Evolutionary conservation across 2,888 invertebrate genomes (phyloP).

Genomic region (Boloria selene): DNA sequence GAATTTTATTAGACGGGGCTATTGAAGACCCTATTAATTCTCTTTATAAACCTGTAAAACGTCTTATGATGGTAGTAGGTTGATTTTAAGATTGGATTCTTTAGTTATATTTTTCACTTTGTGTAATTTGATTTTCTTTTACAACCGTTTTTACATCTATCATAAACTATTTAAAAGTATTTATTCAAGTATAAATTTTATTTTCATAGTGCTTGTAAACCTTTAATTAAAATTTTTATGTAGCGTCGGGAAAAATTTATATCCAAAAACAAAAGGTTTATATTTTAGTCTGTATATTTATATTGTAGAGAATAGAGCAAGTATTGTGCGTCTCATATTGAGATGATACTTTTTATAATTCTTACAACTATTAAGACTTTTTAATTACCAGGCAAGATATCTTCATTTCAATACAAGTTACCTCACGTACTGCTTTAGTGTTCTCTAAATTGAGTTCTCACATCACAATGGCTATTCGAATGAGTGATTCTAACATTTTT

Average conservation of each 20-base stretch:
- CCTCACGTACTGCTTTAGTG: slow-evolving; percentile 64
- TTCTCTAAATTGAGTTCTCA: slow-evolving; percentile 80
- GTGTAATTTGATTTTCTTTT: slow-evolving; percentile 34
- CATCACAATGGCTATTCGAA: slow-evolving; percentile 75
- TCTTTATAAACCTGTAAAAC: slow-evolving; percentile 44
- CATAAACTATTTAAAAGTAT: neutral
- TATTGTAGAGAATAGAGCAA: neutral
- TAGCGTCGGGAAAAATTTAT: slow-evolving; percentile 5
- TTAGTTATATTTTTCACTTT: slow-evolving; percentile 28
- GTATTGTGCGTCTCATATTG: neutral
- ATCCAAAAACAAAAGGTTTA: neutral
- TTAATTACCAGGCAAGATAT: slow-evolving; percentile 50
- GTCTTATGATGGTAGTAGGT: slow-evolving; percentile 31
- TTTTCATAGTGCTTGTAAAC: neutral
- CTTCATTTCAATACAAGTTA: slow-evolving; percentile 69
- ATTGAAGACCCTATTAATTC: slow-evolving; percentile 47
- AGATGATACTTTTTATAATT: slow-evolving; percentile 16
- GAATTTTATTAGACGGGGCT: slow-evolving; percentile 47
- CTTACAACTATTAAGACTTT: slow-evolving; percentile 10
- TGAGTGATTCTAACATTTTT: slow-evolving; percentile 73
- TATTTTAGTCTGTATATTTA: neutral
- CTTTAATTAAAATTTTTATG: neutral
- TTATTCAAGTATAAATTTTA: neutral
- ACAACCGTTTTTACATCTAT: slow-evolving; percentile 16
- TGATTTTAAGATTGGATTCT: slow-evolving; percentile 24